Evolutionary conservation across 2,888 invertebrate genomes (phyloP), one percentile per base, ranked within the genome.

Genomic region (Ichneumoninae sp.): DNA sequence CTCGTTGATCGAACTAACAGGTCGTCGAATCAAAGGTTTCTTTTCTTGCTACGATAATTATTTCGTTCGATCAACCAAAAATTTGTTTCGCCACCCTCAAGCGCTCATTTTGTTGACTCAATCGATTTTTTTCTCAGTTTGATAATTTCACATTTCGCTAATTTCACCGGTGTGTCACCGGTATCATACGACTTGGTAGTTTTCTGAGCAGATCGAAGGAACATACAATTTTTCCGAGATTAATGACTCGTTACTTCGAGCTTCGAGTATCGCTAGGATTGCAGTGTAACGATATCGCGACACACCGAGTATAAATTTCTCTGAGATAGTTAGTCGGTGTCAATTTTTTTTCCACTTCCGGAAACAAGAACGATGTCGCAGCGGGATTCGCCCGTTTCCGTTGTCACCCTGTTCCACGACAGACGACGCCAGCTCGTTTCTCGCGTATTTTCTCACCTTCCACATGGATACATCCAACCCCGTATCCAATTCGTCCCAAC

Each of bases 401-500:
- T 40, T 62, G 68, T 50, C 54, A 36, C 50, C 54, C 26, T 44
- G 47, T 50, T 82, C 30, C 50, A 70, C 36, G 47, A 30, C 40
- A 16, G 47, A 22, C 13, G 50, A 54, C 36, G 62, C 47, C 16
- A 33, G 40, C 26, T 77, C 70, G 50, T 54, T 60, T 70, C 70
- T n/a, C n/a, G 16, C 62, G 52, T 77, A 77, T 68, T 77, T 82
- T 82, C 82, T 70, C 65, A 70, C 70, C 47, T 82, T 82, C 30
- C 75, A 44, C 68, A 77, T 76, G 82, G 44, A 62, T 62, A 75
- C 74, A 82, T 78, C 69, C 57, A 80, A 82, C 54, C 74, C 66
- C 79, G 36, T 74, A 81, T 84, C 77, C 82, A 82, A 84, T 82
- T 82, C 77, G 72, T 16, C 50, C 44, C 19, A 77, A 69, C 70